phyloP scores from a whole-genome alignment of 2,113 vertebrate genomes.

The Suncus etruscus region DNA sequence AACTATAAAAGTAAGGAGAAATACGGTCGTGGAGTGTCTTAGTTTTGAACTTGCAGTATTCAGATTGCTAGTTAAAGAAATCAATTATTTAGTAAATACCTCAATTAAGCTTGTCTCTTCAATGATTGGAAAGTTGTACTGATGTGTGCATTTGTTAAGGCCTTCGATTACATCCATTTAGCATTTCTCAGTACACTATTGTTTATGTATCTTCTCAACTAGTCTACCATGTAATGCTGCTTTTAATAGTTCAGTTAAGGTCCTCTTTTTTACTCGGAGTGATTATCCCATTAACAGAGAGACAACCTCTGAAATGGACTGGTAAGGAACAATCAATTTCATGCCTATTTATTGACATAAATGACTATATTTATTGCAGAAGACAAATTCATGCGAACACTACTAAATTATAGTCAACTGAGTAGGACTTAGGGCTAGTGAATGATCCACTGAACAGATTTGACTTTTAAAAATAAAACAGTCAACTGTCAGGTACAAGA shows the following conservation, averaged over 20 bases:
- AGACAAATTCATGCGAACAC: conserved; percentile 63
- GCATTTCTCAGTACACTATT: background rate
- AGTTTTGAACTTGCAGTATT: conserved; percentile 11
- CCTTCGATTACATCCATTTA: conserved; percentile 32
- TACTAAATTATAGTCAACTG: conserved; percentile 45
- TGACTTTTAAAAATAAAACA: conserved; percentile 61
- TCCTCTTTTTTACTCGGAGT: background rate
- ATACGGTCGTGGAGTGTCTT: background rate
- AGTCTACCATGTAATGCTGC: background rate
- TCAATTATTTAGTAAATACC: conserved; percentile 28
- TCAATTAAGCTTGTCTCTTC: conserved; percentile 21
- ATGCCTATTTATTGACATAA: conserved; percentile 58
- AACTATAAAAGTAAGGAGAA: background rate
- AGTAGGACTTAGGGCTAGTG: conserved; percentile 3
- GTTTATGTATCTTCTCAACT: background rate
- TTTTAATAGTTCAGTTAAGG: background rate
- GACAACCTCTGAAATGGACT: conserved; percentile 53
- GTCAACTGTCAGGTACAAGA: conserved; percentile 29
- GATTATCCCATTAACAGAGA: conserved; percentile 49
- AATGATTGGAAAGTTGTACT: background rate
- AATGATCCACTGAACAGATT: conserved; percentile 58
- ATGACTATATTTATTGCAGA: conserved; percentile 53
- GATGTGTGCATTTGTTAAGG: background rate
- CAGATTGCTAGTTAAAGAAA: conserved; percentile 3
- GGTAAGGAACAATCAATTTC: conserved; percentile 29